Evolutionary conservation across 2,888 invertebrate genomes (phyloP), one percentile per base, ranked within the genome.

Genomic region (Dascillus cervinus): DNA sequence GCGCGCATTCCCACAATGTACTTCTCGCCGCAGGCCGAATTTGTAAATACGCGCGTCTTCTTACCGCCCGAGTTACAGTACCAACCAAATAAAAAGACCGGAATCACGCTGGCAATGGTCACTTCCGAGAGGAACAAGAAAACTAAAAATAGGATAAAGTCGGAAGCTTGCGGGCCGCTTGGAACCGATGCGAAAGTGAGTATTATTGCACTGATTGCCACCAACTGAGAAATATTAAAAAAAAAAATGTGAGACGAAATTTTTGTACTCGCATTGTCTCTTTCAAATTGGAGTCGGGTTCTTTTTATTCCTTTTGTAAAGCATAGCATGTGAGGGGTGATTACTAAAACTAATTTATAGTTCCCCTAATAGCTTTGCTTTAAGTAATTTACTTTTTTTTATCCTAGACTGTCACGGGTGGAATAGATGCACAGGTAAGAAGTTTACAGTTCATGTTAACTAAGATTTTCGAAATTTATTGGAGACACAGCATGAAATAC

Each of bases 1-100:
- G 80, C 85, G 30, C 74, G 87, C 56, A 81, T 94, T 59, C 90
- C 92, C 41, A 79, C 84, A 28, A 91, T 91, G 87, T 89, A 88
- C 72, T 91, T 88, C 68, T 77, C 81, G 53, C 77, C 81, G 43
- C 80, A 83, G 56, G 74, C 73, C 2, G 78, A 81, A 21, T 81
- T 84, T 59, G 70, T 75, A 45, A 90, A 90, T 60, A 79, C 79
- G 29, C 71, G 80, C 47, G 76, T 82, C 26, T 92, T 89, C 67
- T 71, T 92, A 53, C 91, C 91, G 12, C 71, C 79, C 0, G 89
- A 89, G 55, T 62, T 87, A 49, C 84, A 85, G 67, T 65, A 64
- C 44, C 67, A 67, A 42, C 66, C 66, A 2, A 62, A 61, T 32
- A 62, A 64, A 41, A 67, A 66, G 39, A 55, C 58, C 2, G 62